These are phyloP conservation scores for Plestiodon gilberti DNA, from an alignment of 2,113 vertebrate species.

Conservation along the genomic window DNA sequence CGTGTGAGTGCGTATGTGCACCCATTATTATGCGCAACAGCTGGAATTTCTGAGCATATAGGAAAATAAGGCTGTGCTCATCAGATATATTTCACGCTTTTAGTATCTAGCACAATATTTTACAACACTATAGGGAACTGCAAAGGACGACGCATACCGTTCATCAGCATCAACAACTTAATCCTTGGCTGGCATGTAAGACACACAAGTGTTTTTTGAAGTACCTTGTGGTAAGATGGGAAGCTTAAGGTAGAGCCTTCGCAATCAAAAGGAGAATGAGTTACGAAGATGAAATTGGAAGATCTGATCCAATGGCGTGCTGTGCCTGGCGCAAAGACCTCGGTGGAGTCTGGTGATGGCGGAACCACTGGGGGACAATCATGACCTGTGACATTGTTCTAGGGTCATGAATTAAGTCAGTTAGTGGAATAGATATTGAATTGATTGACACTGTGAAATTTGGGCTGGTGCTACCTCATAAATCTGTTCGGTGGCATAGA, in stretches of 20 bases:
- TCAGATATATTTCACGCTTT: conserved; percentile 36
- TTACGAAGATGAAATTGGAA: conserved; percentile 48
- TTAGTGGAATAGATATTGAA: too few relatives aligned
- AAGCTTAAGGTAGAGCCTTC: conserved; percentile 51
- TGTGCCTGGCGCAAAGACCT: background rate
- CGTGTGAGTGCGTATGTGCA: background rate
- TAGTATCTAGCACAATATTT: conserved; percentile 21
- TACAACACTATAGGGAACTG: conserved; percentile 9
- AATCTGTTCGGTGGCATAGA: background rate
- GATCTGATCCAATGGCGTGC: conserved; percentile 39
- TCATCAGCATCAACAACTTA: conserved; percentile 31
- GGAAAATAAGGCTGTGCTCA: background rate
- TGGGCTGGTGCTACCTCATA: background rate
- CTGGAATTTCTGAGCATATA: conserved; percentile 18
- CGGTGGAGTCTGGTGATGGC: background rate
- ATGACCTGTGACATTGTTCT: background rate
- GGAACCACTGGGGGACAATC: background rate
- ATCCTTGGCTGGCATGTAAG: conserved; percentile 23
- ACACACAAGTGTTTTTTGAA: conserved; percentile 30
- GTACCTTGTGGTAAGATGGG: conserved; percentile 37
- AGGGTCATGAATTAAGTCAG: background rate
- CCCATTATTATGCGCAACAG: conserved; percentile 7
- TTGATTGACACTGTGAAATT: background rate
- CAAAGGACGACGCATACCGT: background rate
- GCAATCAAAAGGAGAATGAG: conserved; percentile 32